phyloP scores from a whole-genome alignment of 2,113 vertebrate species.

The Scatophagus argus region DNA sequence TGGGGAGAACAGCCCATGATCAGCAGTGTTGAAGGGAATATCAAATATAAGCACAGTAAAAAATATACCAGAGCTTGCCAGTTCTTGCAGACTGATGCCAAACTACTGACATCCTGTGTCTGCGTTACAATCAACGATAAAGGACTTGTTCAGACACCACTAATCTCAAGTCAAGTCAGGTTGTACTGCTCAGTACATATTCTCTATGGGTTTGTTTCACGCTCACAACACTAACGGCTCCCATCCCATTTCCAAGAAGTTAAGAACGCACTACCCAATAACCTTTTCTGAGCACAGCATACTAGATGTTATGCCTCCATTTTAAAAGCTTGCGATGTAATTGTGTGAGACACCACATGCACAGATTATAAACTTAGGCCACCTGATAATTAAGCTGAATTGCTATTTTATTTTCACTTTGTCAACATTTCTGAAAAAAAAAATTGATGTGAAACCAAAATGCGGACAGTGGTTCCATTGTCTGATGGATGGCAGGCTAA shows the following conservation, averaged over 20 bases:
- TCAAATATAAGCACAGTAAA: background rate
- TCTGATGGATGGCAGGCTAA: background rate
- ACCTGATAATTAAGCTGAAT: background rate
- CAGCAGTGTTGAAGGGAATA: background rate
- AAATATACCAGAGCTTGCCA: constrained; percentile 21
- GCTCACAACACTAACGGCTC: fast-evolving
- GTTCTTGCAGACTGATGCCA: background rate
- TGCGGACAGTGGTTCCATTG: background rate
- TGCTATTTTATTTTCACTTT: background rate
- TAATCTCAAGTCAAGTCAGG: constrained; percentile 2
- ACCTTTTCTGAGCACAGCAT: background rate
- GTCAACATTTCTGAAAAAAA: background rate
- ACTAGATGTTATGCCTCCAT: background rate
- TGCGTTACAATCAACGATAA: constrained; percentile 1
- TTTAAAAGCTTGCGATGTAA: background rate
- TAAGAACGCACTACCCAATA: background rate
- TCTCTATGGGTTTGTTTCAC: background rate
- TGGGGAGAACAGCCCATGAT: background rate
- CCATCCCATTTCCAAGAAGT: background rate
- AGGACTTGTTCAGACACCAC: background rate
- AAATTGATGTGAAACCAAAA: background rate
- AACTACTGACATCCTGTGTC: constrained; percentile 18
- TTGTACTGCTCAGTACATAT: constrained; percentile 1
- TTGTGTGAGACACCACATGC: background rate
- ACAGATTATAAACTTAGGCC: background rate